Base-by-base conservation (phyloP, 2,113 vertebrate genomes). In the Halcyon senegalensis region DNA sequence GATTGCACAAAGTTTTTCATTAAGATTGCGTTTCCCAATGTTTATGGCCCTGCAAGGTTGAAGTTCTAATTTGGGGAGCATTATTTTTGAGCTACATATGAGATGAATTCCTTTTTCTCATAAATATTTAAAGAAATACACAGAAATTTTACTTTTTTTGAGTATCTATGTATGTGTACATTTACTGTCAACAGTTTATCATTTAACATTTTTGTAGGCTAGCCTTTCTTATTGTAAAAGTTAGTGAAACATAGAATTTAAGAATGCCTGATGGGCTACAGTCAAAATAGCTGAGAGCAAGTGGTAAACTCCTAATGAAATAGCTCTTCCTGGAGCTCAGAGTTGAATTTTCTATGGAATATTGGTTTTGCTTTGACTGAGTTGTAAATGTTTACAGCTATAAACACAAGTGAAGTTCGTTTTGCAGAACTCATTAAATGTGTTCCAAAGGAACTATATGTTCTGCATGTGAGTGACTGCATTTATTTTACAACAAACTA, bases 351-450 rank as follows among this genome's bases (percentile, higher is more conserved):
- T 91, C 31, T 75, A 58, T 59, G 77, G 46, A 81, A 56, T 92
- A 84, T n/a, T 94, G 23, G 31, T 81, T 96, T 95, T 84, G 12
- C 39, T 91, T 91, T 92, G 80, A 67, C 68, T 72, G 28, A 90
- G 19, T 89, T 93, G 18, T 63, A 84, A 87, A 70, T 46, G 33
- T 68, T 87, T 89, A 35, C 51, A 60, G 20, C 53, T 89, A 53
- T 46, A 84, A 89, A 68, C 66, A 68, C 56, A 77, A 74, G 35
- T 0, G 0, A 51, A 67, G n/a, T 50, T 50, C 23, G 19, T 69
- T 48, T 69, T 48, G 44, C 64, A 30, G 58, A 87, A 35, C 62
- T 80, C 62, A 46, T 70, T 79, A 90, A 60, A 43, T 76, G 16
- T 64, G 8, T 83, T 92, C 51, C 64, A 84, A 46, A 86, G 55